Base-by-base conservation (phyloP, 2,797 vertebrate genomes). In the Poeciliopsis turneri region DNA sequence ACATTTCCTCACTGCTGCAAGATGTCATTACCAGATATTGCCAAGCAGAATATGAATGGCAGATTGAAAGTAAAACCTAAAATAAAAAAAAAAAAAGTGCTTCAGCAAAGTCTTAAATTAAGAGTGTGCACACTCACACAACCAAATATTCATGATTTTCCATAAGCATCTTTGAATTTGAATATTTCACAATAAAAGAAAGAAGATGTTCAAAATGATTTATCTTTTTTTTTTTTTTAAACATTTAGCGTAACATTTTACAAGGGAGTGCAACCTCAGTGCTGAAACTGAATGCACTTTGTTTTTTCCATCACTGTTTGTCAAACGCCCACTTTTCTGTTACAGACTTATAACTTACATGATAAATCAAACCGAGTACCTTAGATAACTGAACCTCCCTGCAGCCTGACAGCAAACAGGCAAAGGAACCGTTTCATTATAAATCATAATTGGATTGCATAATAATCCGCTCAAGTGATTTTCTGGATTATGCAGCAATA, bases 391-490 rank as follows among this genome's bases (percentile, higher is more conserved):
- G 57, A 83, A 87, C 39, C 78, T 82, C 89, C 82, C 71, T 47
- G 39, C 77, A 55, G 79, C 64, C 82, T 82, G 72, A 86, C 78
- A 71, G 80, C 74, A 87, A 59, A 74, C 57, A 90, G 79, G 86
- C 81, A 84, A 84, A 88, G 71, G 33, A 84, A 88, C 76, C 84
- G 78, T 93, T 89, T 92, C 85, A 93, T 90, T 93, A 91, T 90
- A 30, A 89, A 87, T 73, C 84, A 69, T 93, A 94, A 93, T 93
- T 93, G 92, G 93, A 92, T 94, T 92, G 86, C 59, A 85, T 90
- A 84, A 90, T 93, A 91, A 92, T 93, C 93, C 82, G 71, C 90
- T 94, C 84, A 92, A 93, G 89, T 92, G 86, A 94, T 93, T 93
- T 91, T 87, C 86, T 82, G 92, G 91, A 92, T 94, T 94, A 92